Conservation (phyloP, 2,113 vertebrate species). For the Prietella phreatophila region DNA sequence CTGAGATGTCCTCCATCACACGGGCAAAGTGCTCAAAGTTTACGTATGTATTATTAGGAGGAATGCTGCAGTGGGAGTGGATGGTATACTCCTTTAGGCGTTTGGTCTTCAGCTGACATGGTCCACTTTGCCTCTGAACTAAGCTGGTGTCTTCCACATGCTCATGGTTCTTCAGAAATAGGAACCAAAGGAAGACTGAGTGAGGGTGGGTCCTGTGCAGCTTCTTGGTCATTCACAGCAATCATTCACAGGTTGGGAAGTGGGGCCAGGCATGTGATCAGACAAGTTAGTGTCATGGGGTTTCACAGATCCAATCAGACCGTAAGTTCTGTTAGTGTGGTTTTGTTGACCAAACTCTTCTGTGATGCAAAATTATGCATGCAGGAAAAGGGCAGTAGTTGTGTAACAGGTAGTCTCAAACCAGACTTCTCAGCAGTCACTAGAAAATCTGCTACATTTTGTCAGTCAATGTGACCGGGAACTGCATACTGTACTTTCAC, state of each 20-base stretch:
- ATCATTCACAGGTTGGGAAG: conserved; percentile 47
- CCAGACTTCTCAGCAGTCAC: background rate
- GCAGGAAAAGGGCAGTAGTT: background rate
- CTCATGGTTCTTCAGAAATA: conserved; percentile 76
- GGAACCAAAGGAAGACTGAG: conserved; percentile 75
- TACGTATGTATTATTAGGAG: conserved; percentile 84
- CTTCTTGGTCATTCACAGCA: conserved; percentile 48
- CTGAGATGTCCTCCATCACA: conserved; percentile 76
- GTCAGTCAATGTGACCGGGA: background rate
- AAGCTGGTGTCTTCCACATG: conserved; percentile 65
- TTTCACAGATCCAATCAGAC: conserved; percentile 55
- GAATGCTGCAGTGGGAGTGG: conserved; percentile 83
- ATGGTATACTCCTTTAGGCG: conserved; percentile 85
- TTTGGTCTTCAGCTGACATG: conserved; percentile 80
- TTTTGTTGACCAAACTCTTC: conserved; percentile 56
- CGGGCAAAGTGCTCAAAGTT: conserved; percentile 83
- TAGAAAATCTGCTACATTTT: background rate
- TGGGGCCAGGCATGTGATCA: conserved; percentile 35
- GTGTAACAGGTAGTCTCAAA: conserved; percentile 10
- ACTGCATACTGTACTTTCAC: background rate
- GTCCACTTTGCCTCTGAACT: conserved; percentile 69
- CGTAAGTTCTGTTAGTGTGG: conserved; percentile 59
- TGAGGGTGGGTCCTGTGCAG: conserved; percentile 55
- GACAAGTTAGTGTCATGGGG: conserved; percentile 63
- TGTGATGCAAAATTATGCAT: conserved; percentile 60